Evolutionary conservation across 2,888 invertebrate species (phyloP).

Genomic region (Xylota sylvarum): DNA sequence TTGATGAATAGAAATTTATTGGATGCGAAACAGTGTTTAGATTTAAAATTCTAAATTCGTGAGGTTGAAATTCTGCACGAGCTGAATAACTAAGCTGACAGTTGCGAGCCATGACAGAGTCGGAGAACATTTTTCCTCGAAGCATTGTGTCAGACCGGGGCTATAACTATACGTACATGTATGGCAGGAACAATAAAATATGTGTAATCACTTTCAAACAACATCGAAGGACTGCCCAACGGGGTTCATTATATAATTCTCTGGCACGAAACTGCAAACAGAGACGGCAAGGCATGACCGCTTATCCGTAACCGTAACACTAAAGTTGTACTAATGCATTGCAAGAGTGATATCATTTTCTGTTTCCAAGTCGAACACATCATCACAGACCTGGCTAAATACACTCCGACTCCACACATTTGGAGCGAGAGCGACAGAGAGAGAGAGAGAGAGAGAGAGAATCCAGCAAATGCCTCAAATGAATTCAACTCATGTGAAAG

Average conservation of each 20-base stretch:
- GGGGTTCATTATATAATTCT: conserved; percentile 46
- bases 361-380: conserved; percentile 44
- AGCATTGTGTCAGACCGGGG: conserved; percentile 1
- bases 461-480: conserved; percentile 41
- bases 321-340: conserved; percentile 70
- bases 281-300: conserved; percentile 36
- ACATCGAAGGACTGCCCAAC: conserved; percentile 44
- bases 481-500: conserved; percentile 71
- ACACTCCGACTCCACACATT: no score
- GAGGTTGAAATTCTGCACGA: conserved; percentile 72
- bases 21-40: conserved; percentile 63
- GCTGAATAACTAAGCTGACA: conserved; percentile 68
- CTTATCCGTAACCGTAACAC: conserved; percentile 65
- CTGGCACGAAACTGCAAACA: conserved; percentile 7
- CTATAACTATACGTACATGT: neutral
- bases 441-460: neutral
- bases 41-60: conserved; percentile 71
- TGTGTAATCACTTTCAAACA: conserved; percentile 54
- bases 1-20: conserved; percentile 59
- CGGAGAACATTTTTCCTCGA: conserved; percentile 15
- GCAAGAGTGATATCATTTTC: conserved; percentile 58
- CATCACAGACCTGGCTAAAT: conserved; percentile 23
- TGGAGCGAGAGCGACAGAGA: neutral
- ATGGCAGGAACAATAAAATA: conserved; percentile 34
- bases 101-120: conserved; percentile 39